Conservation (phyloP, 2,113 vertebrate species). For the Eclectus roratus region DNA sequence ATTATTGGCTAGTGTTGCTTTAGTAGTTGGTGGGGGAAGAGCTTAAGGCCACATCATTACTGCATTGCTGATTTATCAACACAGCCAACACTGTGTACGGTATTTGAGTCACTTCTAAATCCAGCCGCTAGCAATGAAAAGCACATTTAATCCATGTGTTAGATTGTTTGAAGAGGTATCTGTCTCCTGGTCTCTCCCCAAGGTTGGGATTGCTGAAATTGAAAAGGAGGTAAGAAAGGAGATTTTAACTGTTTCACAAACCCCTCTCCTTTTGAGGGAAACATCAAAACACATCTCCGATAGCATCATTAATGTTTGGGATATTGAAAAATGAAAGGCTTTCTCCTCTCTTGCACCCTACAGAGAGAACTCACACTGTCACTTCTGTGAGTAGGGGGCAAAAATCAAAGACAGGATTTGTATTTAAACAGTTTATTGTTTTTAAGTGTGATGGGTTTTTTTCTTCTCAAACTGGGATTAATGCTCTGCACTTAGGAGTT, state of each 20-base stretch:
- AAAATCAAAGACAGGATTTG: slow-evolving; percentile 23
- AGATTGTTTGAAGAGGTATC: slow-evolving; percentile 46
- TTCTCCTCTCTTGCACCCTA: neutral
- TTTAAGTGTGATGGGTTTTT: neutral
- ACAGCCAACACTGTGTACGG: neutral
- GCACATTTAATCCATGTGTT: slow-evolving; percentile 48
- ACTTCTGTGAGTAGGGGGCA: neutral
- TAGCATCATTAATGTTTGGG: neutral
- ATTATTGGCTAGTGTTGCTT: slow-evolving; percentile 37
- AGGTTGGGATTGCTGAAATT: slow-evolving; percentile 13
- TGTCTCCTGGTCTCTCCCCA: slow-evolving; percentile 13
- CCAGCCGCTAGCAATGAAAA: slow-evolving; percentile 32
- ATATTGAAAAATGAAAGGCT: neutral
- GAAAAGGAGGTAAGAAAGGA: slow-evolving; percentile 9
- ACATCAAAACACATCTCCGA: neutral
- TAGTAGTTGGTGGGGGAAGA: neutral
- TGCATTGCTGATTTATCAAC: slow-evolving; percentile 34
- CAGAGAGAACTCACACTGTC: neutral
- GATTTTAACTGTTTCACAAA: neutral
- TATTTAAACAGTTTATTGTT: slow-evolving; percentile 17
- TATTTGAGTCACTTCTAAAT: slow-evolving; percentile 55
- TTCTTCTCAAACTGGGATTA: slow-evolving; percentile 45
- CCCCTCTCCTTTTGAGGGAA: neutral
- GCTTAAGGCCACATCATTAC: slow-evolving; percentile 16
- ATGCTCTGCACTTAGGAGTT: slow-evolving; percentile 14